phyloP scores from a whole-genome alignment of 2,797 vertebrate genomes.

The Amazonetta brasiliensis region DNA sequence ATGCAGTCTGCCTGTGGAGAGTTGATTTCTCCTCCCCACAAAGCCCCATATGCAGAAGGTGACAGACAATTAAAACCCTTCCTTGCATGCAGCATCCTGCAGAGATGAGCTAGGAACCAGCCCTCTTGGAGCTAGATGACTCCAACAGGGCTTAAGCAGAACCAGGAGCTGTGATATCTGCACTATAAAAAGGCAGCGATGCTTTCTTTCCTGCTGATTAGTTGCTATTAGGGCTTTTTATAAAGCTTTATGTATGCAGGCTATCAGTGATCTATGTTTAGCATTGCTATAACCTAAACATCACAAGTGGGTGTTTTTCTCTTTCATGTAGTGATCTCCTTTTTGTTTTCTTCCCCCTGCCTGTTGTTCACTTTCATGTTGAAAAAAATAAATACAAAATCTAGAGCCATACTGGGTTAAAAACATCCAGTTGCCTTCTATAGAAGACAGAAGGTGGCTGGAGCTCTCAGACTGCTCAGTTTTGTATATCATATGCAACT shows the following conservation, averaged over 20 bases:
- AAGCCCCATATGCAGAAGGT: not conserved
- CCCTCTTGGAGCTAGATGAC: accelerated
- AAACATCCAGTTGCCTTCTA: not conserved
- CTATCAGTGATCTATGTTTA: not conserved
- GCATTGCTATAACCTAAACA: not conserved
- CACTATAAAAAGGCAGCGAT: not conserved
- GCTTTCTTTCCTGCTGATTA: not conserved
- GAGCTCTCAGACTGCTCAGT: not conserved
- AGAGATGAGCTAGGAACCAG: not conserved
- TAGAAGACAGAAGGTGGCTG: not conserved
- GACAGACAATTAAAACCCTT: not conserved
- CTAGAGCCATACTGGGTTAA: not conserved
- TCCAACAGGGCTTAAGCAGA: not conserved
- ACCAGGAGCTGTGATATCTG: not conserved
- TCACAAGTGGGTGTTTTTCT: not conserved
- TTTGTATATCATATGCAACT: not conserved
- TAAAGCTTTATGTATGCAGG: not conserved
- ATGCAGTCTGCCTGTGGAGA: not conserved
- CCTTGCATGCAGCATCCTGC: not conserved
- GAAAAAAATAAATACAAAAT: not conserved
- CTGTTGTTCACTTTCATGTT: not conserved
- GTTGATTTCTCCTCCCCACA: not conserved
- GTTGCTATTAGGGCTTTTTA: not conserved
- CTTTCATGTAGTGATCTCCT: not conserved
- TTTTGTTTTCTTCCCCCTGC: not conserved